Evolutionary conservation across 2,113 vertebrate species (phyloP).

Genomic region (Protobothrops mucrosquamatus): DNA sequence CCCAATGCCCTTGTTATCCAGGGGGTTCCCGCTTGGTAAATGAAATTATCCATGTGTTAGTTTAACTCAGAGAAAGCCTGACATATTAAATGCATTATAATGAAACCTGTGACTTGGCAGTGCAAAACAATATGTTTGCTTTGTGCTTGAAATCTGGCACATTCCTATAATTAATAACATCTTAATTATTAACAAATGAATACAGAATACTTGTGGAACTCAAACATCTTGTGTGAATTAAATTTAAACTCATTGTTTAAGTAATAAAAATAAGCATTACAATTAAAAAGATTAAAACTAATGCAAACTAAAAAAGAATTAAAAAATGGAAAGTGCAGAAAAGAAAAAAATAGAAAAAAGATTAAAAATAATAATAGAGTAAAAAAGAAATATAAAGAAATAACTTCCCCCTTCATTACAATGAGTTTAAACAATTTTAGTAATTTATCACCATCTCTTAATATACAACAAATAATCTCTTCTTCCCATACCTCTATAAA

Average conservation of each 20-base stretch:
- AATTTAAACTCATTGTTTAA: not conserved
- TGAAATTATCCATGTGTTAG: not conserved
- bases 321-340: not conserved
- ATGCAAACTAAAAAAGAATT: not conserved
- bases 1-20: not conserved
- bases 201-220: not conserved
- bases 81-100: not conserved
- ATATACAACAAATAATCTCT: not conserved
- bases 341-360: not conserved
- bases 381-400: not conserved
- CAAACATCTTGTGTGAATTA: conserved; percentile 10
- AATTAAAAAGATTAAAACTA: not conserved
- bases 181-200: conserved; percentile 7
- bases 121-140: not conserved
- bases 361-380: not conserved
- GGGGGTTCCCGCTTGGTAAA: not conserved
- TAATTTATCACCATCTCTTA: not conserved
- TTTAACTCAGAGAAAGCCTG: not conserved
- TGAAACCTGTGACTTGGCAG: not conserved
- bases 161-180: not conserved
- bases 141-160: not conserved
- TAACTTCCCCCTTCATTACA: not conserved
- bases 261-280: not conserved
- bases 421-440: not conserved
- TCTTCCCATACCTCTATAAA: not conserved